These are phyloP conservation scores for Philaethria dido DNA, from an alignment of 2,888 invertebrate genomes.

Conservation along the genomic window DNA sequence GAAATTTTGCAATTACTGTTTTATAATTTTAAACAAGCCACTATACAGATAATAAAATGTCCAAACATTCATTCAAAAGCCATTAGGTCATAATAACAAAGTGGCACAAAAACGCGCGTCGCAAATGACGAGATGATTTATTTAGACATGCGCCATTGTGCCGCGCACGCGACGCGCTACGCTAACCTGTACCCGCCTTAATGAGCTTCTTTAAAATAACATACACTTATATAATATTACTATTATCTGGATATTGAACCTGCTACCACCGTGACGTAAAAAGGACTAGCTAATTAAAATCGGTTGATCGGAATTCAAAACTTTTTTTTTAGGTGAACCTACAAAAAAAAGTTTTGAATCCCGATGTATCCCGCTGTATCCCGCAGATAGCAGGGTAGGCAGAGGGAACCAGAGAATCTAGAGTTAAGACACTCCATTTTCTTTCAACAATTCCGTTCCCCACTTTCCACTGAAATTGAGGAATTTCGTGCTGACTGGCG, in stretches of 20 bases:
- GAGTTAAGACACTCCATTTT: no score
- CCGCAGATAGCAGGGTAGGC: no score
- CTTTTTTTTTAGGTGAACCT: no score
- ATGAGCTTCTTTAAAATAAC: conserved; percentile 21
- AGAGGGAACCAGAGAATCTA: no score
- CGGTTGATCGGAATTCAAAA: no score
- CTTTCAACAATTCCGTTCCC: no score
- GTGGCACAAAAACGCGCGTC: conserved; percentile 36
- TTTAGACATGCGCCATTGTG: conserved; percentile 44
- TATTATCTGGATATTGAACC: background rate
- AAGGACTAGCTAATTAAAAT: background rate
- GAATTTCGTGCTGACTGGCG: no score
- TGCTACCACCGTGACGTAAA: background rate
- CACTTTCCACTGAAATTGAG: no score
- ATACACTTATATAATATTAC: background rate
- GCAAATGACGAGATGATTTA: conserved; percentile 37
- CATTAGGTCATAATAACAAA: conserved; percentile 27
- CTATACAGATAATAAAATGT: conserved; percentile 15
- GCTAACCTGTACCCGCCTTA: conserved; percentile 22
- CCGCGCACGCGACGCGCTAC: conserved; percentile 36
- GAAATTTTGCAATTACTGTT: background rate
- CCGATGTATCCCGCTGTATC: no score
- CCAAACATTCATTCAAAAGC: conserved; percentile 23
- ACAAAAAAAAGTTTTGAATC: no score
- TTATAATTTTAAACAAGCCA: conserved; percentile 2